Base-by-base conservation (phyloP, 2,113 vertebrate genomes). In the Ctenomys sociabilis region DNA sequence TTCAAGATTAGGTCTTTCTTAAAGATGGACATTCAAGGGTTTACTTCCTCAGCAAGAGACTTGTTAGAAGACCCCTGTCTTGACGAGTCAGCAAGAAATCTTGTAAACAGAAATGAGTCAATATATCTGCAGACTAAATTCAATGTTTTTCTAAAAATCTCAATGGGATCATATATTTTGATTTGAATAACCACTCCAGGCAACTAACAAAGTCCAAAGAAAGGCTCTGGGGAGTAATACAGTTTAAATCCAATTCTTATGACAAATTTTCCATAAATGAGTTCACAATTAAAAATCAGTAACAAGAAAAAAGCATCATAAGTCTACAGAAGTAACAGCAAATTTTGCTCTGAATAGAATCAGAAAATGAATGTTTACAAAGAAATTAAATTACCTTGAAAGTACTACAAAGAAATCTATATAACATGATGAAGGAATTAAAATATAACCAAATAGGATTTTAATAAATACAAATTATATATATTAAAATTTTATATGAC, bases 211-310 rank as follows among this genome's bases (percentile, higher is more conserved):
- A 95, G n/a, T 49, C 40, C 80, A 92, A 87, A 7, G 40, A 90
- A 43, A 61, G 90, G 63, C n/a, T 92, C 30, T 70, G 21, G 30
- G 40, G 45, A 93, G 45, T 16, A 89, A 64, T 5, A 37, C 3
- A 66, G 59, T 17, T 86, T 52, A 78, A 72, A 90, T 4, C 19
- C 22, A 61, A 32, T 45, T 89, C 22, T 90, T 86, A 66, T 32
- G 72, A 88, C 14, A 96, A 70, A 57, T 94, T 85, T 96, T 16
- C 59, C 72, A 32, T 61, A 88, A 91, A 82, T 85, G 13, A 95
- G 32, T 78, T 94, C 10, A 80, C 32, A 95, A 16, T 54, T 28
- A 81, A 91, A 96, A 94, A 49, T 68, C 28, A 73, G 22, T 54
- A 83, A 88, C 64, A 78, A 91, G 83, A 83, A 87, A 63, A 4